Evolutionary conservation across 2,797 vertebrate species (phyloP).

Genomic region (Neopelma chrysocephalum): DNA sequence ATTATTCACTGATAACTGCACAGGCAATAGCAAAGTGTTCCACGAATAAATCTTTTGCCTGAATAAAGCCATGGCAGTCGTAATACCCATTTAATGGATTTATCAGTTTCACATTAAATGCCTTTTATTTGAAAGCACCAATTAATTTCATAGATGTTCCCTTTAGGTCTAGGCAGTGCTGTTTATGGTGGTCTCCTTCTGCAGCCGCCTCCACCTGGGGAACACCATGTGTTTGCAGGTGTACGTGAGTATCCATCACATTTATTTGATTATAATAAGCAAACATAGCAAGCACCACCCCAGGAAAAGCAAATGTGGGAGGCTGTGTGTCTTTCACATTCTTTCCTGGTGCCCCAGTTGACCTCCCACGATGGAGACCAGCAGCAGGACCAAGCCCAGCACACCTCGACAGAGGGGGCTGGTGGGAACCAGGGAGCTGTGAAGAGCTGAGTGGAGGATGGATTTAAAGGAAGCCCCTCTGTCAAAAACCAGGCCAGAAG

Average conservation of each 20-base stretch:
- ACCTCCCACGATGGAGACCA: background rate
- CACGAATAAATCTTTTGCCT: slow-evolving; percentile 43
- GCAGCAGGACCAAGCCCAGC: background rate
- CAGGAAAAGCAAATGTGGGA: background rate
- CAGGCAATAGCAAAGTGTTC: slow-evolving; percentile 36
- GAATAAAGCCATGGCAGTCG: background rate
- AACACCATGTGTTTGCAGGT: fast-evolving
- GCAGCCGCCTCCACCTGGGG: background rate
- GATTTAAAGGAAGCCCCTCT: slow-evolving; percentile 49
- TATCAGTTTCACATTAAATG: slow-evolving; percentile 68
- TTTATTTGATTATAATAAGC: background rate
- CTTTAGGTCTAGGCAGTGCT: background rate
- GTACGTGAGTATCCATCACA: fast-evolving
- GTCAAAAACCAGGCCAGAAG: slow-evolving; percentile 25
- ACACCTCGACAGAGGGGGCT: background rate
- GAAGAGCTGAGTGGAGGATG: background rate
- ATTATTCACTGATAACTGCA: slow-evolving; percentile 59
- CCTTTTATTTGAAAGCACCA: slow-evolving; percentile 58
- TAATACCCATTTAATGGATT: slow-evolving; percentile 55
- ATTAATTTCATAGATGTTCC: slow-evolving; percentile 52
- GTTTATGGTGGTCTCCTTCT: background rate
- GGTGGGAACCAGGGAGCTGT: slow-evolving; percentile 33
- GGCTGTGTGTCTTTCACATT: background rate
- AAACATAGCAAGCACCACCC: background rate
- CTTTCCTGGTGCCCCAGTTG: background rate